Evolutionary conservation across 2,888 invertebrate genomes (phyloP).

Genomic region (Machimus atricapillus): DNA sequence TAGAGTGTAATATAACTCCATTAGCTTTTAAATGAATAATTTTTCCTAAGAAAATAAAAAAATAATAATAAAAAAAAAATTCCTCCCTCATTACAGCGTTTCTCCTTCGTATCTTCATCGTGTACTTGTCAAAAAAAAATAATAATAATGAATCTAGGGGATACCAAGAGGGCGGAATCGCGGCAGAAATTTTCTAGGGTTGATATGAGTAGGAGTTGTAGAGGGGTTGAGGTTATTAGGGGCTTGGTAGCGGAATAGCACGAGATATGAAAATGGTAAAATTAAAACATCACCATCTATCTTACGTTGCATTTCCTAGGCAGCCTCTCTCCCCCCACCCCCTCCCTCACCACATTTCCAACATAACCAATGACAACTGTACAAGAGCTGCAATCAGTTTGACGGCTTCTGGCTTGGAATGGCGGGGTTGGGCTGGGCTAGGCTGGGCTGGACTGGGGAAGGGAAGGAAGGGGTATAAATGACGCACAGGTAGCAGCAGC

Average conservation of each 20-base stretch:
- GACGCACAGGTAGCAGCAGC: not conserved
- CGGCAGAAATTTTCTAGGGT: not conserved
- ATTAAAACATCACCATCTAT: slow-evolving; percentile 18
- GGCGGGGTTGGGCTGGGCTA: too few relatives aligned
- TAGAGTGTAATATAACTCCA: not conserved
- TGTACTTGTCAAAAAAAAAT: not conserved
- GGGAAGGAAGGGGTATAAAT: not conserved
- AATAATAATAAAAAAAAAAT: not conserved
- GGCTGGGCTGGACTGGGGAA: not conserved
- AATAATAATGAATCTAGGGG: not conserved
- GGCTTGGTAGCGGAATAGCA: not conserved
- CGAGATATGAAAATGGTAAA: slow-evolving; percentile 7
- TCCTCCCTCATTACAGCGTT: not conserved
- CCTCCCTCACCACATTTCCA: too few relatives aligned
- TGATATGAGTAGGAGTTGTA: not conserved
- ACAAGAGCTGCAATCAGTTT: not conserved
- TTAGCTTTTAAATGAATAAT: slow-evolving; percentile 16
- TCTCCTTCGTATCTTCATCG: not conserved
- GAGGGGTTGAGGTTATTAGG: not conserved
- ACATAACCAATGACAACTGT: not conserved
- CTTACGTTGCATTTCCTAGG: not conserved
- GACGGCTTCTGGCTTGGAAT: not conserved
- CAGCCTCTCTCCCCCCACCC: not conserved
- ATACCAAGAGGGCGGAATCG: too few relatives aligned
- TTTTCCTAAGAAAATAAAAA: not conserved